Evolutionary conservation across 1,140 invertebrate genomes (phyloP), one percentile per base, ranked within the genome.

Genomic region (Myzus persicae): DNA sequence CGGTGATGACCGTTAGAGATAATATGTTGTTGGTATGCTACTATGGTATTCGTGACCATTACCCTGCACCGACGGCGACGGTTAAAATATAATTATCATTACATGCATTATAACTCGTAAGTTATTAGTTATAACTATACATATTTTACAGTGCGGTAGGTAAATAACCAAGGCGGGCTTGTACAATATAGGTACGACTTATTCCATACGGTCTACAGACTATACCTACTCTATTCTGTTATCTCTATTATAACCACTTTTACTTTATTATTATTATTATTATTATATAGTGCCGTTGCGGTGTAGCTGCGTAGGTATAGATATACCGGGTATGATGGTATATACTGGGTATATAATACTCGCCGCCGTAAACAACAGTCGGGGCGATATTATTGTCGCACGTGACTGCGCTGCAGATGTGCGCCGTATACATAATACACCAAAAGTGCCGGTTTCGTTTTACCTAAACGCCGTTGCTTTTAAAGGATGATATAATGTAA

Each of bases 401-500:
- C 84, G 84, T 44, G 84, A 87, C 84, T 44, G 4, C 26, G 18
- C 26, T 44, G 20, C 84, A 44, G 84, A 87, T 44, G 84, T 44
- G 42, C 42, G 18, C 84, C 26, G 84, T 44, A 44, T 18, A 67
- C 31, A 67, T 67, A 67, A 67, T 67, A 67, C 31, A 87, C 26
- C 84, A 44, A 46, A 87, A 87, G 84, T 46, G 84, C 42, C 84
- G 40, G 84, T 87, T 87, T 87, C 42, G 84, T 87, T 87, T 87
- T 87, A 87, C 40, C 42, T 44, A 44, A 87, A 44, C 31, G 26
- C 42, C 40, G 24, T 20, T 42, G 42, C 42, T 87, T 87, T 87
- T 67, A n/a, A 67, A 67, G 31, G n/a, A 67, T 67, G 59, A 67
- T n/a, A 67, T n/a, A 67, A 67, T n/a, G 31, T 67, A 67, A 67